phyloP scores from a whole-genome alignment of 2,888 invertebrate species.

The Osmoderma eremita region DNA sequence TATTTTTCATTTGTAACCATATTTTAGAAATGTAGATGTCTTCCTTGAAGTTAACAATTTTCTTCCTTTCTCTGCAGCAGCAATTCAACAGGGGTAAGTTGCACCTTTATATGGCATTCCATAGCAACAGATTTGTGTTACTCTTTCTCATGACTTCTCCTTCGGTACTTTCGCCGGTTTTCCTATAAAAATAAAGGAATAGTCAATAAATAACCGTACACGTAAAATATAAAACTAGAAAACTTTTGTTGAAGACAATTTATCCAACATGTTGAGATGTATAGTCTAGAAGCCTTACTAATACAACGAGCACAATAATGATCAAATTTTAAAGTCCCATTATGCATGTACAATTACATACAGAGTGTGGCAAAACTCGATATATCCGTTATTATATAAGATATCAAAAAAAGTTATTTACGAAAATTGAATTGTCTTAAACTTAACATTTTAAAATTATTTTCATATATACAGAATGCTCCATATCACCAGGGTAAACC shows the following conservation, averaged over 20 bases:
- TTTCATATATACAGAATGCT: too few species aligned
- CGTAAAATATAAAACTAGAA: background rate
- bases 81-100: slow-evolving; percentile 30
- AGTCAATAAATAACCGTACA: background rate
- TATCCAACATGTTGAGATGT: background rate
- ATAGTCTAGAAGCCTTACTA: background rate
- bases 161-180: slow-evolving; percentile 39
- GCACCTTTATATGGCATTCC: slow-evolving; percentile 41
- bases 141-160: slow-evolving; percentile 38
- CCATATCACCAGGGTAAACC: too few species aligned
- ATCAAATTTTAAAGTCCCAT: background rate
- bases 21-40: slow-evolving; percentile 1
- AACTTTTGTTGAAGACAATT: background rate
- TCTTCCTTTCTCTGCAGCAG: slow-evolving; percentile 30
- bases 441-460: too few species aligned
- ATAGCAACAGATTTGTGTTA: slow-evolving; percentile 26
- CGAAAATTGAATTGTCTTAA: too few species aligned
- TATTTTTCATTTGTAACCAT: slow-evolving; percentile 1
- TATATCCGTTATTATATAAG: too few species aligned
- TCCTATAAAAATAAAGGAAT: slow-evolving; percentile 37
- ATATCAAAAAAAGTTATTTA: too few species aligned
- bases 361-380: too few species aligned
- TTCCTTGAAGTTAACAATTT: slow-evolving; percentile 10
- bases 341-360: too few species aligned
- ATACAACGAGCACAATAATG: background rate